Evolutionary conservation across 1,140 invertebrate species (phyloP), one percentile per base, ranked within the genome.

Genomic region (Drosophila quadrilineata): DNA sequence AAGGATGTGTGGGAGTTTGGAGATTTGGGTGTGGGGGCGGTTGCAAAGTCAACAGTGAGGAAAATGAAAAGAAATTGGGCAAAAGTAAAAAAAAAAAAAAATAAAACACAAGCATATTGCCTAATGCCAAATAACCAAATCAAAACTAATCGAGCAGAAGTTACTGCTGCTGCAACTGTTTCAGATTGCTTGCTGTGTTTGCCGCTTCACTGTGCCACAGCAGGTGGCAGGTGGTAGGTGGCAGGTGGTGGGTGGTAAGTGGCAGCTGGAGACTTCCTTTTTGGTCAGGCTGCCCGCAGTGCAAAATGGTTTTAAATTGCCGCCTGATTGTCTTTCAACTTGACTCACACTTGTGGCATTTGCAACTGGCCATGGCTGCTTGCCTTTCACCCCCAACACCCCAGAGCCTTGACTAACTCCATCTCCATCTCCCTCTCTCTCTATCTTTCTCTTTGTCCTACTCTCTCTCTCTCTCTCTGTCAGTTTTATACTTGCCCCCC

Each of bases 281-380:
- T 59, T 59, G 35, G n/a, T n/a, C 48, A 43, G 16, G 48, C 70
- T 77, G 77, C 36, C 73, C 70, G 60, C 70, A 74, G 79, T 85
- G 79, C n/a, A 85, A 85, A 85, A 85, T 85, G 63, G 67, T 75
- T 85, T 85, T 85, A 85, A 85, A 85, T 85, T 85, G 79, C 79
- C 82, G 79, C 74, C 73, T 85, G 77, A 85, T 84, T 84, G 77
- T 84, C 77, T 77, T 85, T 84, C 70, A 73, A 67, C 69, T 85
- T 77, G 77, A 62, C 53, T 69, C 57, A 74, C 74, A 79, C 65
- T 77, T 84, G 73, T 74, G 73, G 72, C 58, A 53, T 57, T n/a
- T 45, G 12, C 52, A 40, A 14, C 19, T 56, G 52, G 52, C 57
- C 45, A 36, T 45, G 35, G 41, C 35, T 49, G 38, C 52, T 49